A percentile compares a stretch with the other conserved stretches of the same genome.
Evolutionary conservation across 2,888 invertebrate genomes (phyloP).

Genomic region (Epinotia nisella): DNA sequence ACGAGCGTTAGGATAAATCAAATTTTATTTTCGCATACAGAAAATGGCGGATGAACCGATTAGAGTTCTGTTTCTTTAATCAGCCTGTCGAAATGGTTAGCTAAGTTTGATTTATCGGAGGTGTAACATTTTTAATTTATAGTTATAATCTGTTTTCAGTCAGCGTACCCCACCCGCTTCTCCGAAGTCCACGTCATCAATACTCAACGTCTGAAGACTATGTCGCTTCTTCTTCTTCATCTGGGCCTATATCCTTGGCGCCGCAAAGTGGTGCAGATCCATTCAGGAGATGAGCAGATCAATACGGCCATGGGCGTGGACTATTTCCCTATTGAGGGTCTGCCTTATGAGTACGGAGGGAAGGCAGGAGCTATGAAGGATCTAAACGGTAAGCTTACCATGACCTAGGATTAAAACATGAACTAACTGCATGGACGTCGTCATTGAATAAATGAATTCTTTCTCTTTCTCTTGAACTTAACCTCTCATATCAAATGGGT

Average conservation of each 20-base stretch:
- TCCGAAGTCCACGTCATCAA: constrained; percentile 94
- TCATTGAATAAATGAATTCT: no score
- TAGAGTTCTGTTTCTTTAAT: no score
- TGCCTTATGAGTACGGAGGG: constrained; percentile 94
- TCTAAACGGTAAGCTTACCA: constrained; percentile 84
- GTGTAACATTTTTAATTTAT: no score
- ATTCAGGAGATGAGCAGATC: constrained; percentile 65
- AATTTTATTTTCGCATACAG: no score
- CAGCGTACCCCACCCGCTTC: constrained; percentile 92
- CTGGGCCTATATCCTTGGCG: constrained; percentile 78
- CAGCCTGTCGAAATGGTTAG: no score
- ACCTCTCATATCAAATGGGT: no score
- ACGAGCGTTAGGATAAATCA: no score
- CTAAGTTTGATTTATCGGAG: no score
- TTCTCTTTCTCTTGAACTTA: no score
- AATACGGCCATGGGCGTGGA: constrained; percentile 80
- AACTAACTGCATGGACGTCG: no score
- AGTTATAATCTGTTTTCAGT: constrained; percentile 73
- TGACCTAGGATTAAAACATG: background rate
- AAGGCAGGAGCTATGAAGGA: constrained; percentile 89
- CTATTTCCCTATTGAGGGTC: constrained; percentile 88
- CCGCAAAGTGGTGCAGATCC: constrained; percentile 71
- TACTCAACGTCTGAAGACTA: constrained; percentile 88
- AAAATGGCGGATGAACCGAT: no score
- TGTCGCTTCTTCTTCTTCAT: constrained; percentile 84